These are phyloP conservation scores for Antennarius striatus DNA, from an alignment of 2,113 vertebrate species.

Conservation along the genomic window DNA sequence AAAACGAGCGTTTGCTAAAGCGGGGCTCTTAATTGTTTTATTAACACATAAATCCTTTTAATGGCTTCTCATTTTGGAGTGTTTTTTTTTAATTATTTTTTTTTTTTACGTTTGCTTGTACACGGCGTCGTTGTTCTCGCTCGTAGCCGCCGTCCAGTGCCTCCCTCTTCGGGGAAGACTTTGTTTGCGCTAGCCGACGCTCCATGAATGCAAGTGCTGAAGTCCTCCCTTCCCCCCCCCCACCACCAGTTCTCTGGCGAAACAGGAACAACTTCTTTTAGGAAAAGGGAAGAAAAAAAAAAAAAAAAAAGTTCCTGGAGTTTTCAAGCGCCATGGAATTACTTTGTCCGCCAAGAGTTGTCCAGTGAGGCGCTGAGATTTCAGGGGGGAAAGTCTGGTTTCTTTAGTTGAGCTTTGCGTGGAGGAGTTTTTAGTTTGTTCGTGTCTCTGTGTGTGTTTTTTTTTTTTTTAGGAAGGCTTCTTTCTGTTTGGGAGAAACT, in stretches of 20 bases:
- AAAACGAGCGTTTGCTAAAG: conserved; percentile 50
- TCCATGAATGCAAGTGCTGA: conserved; percentile 79
- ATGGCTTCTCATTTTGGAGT: conserved; percentile 17
- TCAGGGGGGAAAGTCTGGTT: conserved; percentile 46
- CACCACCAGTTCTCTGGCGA: conserved; percentile 77
- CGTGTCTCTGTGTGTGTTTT: neutral
- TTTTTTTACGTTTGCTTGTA: conserved; percentile 47
- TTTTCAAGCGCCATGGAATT: conserved; percentile 82
- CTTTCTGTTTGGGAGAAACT: conserved; percentile 56
- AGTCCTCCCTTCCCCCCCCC: conserved; percentile 82
- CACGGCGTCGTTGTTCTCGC: conserved; percentile 71
- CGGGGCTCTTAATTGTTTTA: conserved; percentile 46
- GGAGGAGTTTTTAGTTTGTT: conserved; percentile 56
- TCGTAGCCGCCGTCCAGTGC: conserved; percentile 71
- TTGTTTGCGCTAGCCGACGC: conserved; percentile 81
- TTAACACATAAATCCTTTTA: conserved; percentile 30
- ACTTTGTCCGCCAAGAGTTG: conserved; percentile 76
- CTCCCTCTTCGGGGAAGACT: conserved; percentile 80
- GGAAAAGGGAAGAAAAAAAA: conserved; percentile 73
- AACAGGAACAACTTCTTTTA: conserved; percentile 88
- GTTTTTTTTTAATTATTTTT: too few relatives aligned
- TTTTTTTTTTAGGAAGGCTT: conserved; percentile 55
- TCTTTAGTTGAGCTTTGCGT: conserved; percentile 47
- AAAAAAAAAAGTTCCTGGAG: conserved; percentile 81
- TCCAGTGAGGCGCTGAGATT: conserved; percentile 80